A percentile compares a stretch with the other conserved stretches of the same genome.
Evolutionary conservation across 1,140 invertebrate species (phyloP).

Genomic region (Pogonus chalceus): DNA sequence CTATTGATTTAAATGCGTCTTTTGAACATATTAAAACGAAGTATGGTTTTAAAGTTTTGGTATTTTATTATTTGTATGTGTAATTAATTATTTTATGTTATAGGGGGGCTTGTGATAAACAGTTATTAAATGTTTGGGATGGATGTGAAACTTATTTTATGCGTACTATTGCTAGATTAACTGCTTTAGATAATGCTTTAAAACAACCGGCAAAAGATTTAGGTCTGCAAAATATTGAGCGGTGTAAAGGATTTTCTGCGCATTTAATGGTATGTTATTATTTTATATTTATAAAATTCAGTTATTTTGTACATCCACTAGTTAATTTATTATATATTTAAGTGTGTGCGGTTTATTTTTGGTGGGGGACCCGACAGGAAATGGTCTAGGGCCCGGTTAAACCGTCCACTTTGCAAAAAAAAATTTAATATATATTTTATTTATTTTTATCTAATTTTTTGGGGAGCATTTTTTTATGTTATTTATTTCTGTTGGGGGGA

Average conservation of each 20-base stretch:
- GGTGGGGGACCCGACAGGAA: too few relatives aligned
- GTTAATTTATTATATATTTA: too few relatives aligned
- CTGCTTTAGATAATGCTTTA: conserved; percentile 53
- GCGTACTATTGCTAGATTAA: conserved; percentile 55
- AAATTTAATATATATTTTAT: too few relatives aligned
- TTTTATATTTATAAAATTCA: neutral
- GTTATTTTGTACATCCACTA: neutral
- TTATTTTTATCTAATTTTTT: too few relatives aligned
- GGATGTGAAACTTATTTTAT: conserved; percentile 68
- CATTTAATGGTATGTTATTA: conserved; percentile 39
- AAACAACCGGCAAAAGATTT: conserved; percentile 64
- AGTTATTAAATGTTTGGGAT: conserved; percentile 53
- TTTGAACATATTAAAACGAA: conserved; percentile 39
- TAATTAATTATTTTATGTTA: conserved; percentile 16
- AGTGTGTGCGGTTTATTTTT: too few relatives aligned
- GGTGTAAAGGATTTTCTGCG: conserved; percentile 67
- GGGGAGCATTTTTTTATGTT: too few relatives aligned
- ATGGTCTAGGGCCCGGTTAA: too few relatives aligned
- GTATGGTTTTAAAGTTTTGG: conserved; percentile 18
- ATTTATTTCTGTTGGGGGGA: too few relatives aligned
- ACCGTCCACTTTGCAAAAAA: too few relatives aligned
- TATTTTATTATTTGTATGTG: conserved; percentile 12
- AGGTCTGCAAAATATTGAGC: conserved; percentile 66
- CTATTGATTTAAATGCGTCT: conserved; percentile 48
- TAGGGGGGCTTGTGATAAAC: conserved; percentile 40